Base-by-base conservation (phyloP, 2,797 vertebrate genomes). In the Oryzias sinensis region DNA sequence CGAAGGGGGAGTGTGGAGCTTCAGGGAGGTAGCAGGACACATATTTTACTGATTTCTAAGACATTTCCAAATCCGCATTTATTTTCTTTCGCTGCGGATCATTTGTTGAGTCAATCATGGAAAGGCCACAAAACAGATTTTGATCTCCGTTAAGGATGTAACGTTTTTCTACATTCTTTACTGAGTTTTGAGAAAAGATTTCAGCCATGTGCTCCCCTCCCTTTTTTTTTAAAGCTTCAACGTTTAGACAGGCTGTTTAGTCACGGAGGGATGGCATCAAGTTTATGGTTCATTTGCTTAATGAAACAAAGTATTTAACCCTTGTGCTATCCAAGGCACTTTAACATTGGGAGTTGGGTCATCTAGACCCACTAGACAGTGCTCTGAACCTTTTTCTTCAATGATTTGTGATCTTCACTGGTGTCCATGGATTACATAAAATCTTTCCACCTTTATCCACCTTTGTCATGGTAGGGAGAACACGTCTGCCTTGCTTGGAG, bases 1-100 rank as follows among this genome's bases (percentile, higher is more conserved):
- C 48, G 69, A 71, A 42, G 15, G 8, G 37, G 29, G 40, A 44
- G 18, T 56, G 69, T 77, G 70, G 63, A 62, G 63, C 71, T 74
- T 75, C 20, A 53, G 56, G 70, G 61, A 69, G 43, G 51, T 47
- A 53, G 54, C 9, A 48, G 65, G 49, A 62, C 55, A 65, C 70
- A 61, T 82, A 65, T 66, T 77, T 79, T 55, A 72, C 53, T 49
- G 75, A 79, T 54, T 69, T 57, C 50, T 62, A 4, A 40, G 73
- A 73, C 45, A 0, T 73, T 75, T 77, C 79, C 83, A 77, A 79
- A 80, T 77, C 79, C 81, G 37, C 81, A 56, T 57, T 53, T 62
- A 65, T 69, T 75, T 65, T 49, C 57, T 74, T 64, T 71, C 22
- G 37, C 71, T 68, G 58, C 43, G 53, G 54, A 74, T 65, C 73